These are phyloP conservation scores for Caenorhabditis macrosperma DNA, from an alignment of 2,888 invertebrate species.

Conservation along the genomic window DNA sequence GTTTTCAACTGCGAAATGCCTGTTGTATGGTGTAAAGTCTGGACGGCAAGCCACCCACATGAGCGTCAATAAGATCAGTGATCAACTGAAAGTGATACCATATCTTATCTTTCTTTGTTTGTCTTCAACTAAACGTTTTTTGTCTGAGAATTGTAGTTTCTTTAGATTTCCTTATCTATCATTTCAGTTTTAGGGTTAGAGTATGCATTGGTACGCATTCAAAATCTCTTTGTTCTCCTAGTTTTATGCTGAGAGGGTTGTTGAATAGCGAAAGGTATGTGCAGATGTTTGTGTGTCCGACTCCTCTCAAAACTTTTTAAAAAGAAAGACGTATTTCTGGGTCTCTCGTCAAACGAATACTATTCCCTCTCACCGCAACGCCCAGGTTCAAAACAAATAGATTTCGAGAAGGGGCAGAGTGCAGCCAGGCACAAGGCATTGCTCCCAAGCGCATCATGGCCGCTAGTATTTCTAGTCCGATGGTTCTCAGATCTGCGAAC, in stretches of 20 bases:
- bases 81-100: constrained; percentile 25
- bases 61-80: constrained; percentile 26
- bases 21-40: background rate
- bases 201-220: background rate
- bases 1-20: background rate
- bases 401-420: constrained; percentile 4
- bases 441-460: background rate
- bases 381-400: constrained; percentile 39
- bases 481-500: constrained; percentile 19
- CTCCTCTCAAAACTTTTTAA: constrained; percentile 23
- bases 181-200: background rate
- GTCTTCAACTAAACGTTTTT: background rate
- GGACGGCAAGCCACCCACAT: background rate
- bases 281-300: constrained; percentile 30
- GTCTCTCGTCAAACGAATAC: constrained; percentile 5
- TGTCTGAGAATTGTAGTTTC: background rate
- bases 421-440: background rate
- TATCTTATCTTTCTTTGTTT: constrained; percentile 21
- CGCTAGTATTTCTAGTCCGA: constrained; percentile 26
- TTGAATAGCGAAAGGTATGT: constrained; percentile 4
- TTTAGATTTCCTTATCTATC: background rate
- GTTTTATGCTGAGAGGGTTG: background rate
- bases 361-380: constrained; percentile 9
- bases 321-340: constrained; percentile 20
- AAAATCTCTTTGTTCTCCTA: background rate